Conservation (phyloP, 2,113 vertebrate genomes). For the Enhydra lutris region DNA sequence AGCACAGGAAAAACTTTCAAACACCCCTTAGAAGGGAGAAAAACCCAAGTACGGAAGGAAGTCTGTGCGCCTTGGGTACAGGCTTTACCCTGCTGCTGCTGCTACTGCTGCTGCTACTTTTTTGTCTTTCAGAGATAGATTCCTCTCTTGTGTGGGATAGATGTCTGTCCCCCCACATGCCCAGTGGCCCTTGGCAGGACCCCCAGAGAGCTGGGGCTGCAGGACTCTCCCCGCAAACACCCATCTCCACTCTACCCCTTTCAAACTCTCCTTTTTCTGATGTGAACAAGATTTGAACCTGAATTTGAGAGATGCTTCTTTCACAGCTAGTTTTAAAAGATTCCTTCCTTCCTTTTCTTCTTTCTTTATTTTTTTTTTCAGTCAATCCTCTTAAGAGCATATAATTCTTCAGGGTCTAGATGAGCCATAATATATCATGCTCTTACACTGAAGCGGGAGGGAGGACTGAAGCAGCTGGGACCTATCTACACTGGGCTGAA, state of each 20-base stretch:
- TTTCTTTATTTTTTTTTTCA: background rate
- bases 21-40: constrained; percentile 70
- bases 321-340: constrained; percentile 49
- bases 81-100: background rate
- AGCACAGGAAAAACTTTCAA: constrained; percentile 73
- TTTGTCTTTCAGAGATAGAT: background rate
- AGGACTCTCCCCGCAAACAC: background rate
- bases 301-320: background rate
- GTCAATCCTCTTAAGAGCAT: constrained; percentile 63
- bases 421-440: constrained; percentile 70
- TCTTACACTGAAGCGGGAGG: constrained; percentile 74
- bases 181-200: background rate
- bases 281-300: background rate
- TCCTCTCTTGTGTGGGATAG: background rate
- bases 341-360: background rate
- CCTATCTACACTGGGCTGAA: constrained; percentile 72
- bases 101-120: background rate
- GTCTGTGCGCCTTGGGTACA: constrained; percentile 28
- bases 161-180: background rate
- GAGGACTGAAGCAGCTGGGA: constrained; percentile 80
- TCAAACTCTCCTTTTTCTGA: background rate
- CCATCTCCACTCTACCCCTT: background rate
- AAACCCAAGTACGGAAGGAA: constrained; percentile 72
- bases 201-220: background rate
- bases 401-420: constrained; percentile 78